These are phyloP conservation scores for Zosterops hypoxanthus DNA, from an alignment of 2,113 vertebrate species.

Conservation along the genomic window DNA sequence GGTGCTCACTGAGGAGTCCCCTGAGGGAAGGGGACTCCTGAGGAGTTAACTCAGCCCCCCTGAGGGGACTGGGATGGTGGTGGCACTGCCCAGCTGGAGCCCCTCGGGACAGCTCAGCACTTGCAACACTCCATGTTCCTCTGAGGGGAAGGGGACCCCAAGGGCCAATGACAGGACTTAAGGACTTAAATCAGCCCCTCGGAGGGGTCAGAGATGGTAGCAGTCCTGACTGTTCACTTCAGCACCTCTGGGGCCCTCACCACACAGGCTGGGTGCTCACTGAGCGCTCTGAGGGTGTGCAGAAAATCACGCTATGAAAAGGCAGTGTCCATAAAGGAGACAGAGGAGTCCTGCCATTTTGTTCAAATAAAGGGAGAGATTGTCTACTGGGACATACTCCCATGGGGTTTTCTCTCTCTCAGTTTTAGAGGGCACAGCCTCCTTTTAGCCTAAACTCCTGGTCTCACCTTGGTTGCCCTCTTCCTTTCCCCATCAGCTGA, in stretches of 20 bases:
- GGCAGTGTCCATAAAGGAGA: not conserved
- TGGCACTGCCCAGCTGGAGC: not conserved
- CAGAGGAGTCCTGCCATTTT: not conserved
- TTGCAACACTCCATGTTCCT: not conserved
- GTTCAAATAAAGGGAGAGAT: not conserved
- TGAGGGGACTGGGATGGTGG: not conserved
- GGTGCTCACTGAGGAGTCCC: not conserved
- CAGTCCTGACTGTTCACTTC: not conserved
- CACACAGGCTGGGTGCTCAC: not conserved
- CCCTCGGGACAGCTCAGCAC: not conserved
- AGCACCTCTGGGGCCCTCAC: no score
- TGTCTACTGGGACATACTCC: rapidly evolving
- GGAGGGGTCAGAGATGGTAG: not conserved
- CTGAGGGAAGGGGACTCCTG: not conserved
- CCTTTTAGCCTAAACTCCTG: not conserved
- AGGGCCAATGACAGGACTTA: not conserved
- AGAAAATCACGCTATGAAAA: not conserved
- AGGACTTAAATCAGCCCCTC: not conserved
- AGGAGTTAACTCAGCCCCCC: not conserved
- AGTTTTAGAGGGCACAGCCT: rapidly evolving
- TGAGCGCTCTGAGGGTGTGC: not conserved
- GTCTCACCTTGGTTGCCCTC: rapidly evolving
- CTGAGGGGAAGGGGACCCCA: not conserved
- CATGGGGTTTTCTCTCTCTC: rapidly evolving
- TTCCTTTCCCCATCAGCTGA: not conserved